These are phyloP conservation scores for Empidonax alnorum DNA, from an alignment of 2,113 vertebrate species.

Conservation along the genomic window DNA sequence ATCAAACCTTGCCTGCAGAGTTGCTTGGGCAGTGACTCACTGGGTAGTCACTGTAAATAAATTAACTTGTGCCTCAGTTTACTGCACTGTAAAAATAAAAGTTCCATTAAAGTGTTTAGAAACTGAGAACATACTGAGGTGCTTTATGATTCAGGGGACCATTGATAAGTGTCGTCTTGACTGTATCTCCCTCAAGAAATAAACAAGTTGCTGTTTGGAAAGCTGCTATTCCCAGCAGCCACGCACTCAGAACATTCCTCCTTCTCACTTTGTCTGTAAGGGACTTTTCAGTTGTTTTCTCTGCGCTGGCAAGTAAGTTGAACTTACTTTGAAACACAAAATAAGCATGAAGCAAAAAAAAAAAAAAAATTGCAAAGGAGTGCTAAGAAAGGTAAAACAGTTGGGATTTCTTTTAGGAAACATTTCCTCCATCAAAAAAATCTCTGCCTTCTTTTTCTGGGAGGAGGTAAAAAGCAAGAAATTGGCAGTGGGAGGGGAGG, in stretches of 20 bases:
- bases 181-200: slow-evolving; percentile 5
- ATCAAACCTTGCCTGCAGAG: not conserved
- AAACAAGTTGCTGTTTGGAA: not conserved
- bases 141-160: not conserved
- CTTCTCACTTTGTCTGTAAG: slow-evolving; percentile 21
- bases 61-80: slow-evolving; percentile 38
- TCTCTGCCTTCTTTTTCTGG: not conserved
- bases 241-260: not conserved
- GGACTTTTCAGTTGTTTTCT: not conserved
- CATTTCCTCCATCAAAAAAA: slow-evolving; percentile 14
- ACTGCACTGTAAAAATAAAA: not conserved
- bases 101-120: not conserved
- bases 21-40: not conserved
- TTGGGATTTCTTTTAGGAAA: not conserved
- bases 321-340: not conserved
- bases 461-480: not conserved
- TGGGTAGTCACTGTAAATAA: not conserved
- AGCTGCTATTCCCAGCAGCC: not conserved
- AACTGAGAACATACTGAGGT: not conserved
- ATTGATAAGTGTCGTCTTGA: not conserved
- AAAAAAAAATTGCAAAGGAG: not conserved
- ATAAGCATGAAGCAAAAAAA: not conserved
- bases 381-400: slow-evolving; percentile 6
- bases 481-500: not conserved
- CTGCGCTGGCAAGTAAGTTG: slow-evolving; percentile 7